Evolutionary conservation across 2,797 vertebrate species (phyloP).

Genomic region (Rhabdophis nuchalis): DNA sequence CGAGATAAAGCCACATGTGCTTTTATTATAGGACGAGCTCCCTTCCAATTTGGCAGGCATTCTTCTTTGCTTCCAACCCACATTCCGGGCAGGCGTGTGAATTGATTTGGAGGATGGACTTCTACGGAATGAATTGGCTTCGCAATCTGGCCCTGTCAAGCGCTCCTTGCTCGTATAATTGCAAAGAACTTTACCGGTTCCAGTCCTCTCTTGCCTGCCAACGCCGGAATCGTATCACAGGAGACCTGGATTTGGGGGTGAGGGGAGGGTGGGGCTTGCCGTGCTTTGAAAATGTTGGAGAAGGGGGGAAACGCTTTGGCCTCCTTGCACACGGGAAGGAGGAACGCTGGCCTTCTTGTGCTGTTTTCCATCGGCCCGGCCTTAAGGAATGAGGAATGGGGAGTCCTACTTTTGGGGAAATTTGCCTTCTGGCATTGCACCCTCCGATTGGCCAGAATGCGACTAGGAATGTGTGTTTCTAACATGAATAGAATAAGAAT

Average conservation of each 20-base stretch:
- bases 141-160: rapidly evolving
- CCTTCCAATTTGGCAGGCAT: constrained; percentile 9
- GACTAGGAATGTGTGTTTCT: neutral
- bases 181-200: neutral
- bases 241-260: neutral
- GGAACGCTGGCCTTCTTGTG: neutral
- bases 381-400: neutral
- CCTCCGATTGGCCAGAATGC: neutral
- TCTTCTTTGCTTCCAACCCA: neutral
- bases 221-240: neutral
- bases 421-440: neutral
- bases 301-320: neutral
- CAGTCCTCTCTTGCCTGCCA: neutral
- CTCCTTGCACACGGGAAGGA: neutral
- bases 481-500: too few species aligned
- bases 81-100: constrained; percentile 12
- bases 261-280: neutral
- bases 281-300: neutral
- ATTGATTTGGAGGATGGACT: neutral
- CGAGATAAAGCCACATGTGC: constrained; percentile 3
- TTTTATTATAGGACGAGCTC: constrained; percentile 7
- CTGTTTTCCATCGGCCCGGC: neutral
- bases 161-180: neutral
- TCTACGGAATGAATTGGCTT: neutral
- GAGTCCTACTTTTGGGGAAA: neutral